Base-by-base conservation (phyloP, 2,797 vertebrate genomes). In the Parauchenoglanis ngamensis region DNA sequence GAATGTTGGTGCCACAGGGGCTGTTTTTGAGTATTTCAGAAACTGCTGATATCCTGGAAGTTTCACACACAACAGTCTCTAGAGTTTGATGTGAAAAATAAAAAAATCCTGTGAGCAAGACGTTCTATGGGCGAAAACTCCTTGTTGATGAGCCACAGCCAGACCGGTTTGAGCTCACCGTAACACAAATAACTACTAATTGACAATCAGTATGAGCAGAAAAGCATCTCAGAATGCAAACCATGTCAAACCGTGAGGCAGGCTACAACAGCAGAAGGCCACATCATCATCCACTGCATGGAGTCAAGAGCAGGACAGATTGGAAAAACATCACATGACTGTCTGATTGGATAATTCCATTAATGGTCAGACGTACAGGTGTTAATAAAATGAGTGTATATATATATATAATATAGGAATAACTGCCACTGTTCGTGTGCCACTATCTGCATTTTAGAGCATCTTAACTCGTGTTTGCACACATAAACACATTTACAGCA, bases 371-470 rank as follows among this genome's bases (percentile, higher is more conserved):
- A 12, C 31, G 7, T 77, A 8, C n/a, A 77, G 12, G 49, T 54
- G 7, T 77, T 77, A 76, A 46, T 54, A 17, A n/a, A 78, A 35
- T 63, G 19, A 61, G 35, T 44, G 23, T n/a, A n/a, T n/a, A n/a
- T n/a, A n/a, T 46, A 40, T 28, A n/a, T 78, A 28, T 78, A 83
- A 46, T 82, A 49, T 1, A 28, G 61, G 68, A 28, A 52, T 68
- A 67, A 83, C 28, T 23, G 25, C 80, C 28, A 59, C 56, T 59
- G 19, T 56, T n/a, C 44, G 61, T 25, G 21, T 72, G 46, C 67
- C 31, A 44, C 52, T 44, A 28, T 73, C n/a, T 84, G 49, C 65
- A 70, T 84, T 70, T 54, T 70, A 75, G 70, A 17, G 40, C 72
- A 46, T 65, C 44, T 54, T 52, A 77, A 83, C 61, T 13, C 44